Evolutionary conservation across 2,797 vertebrate species (phyloP), one percentile per base, ranked within the genome.

Genomic region (Monodelphis domestica): DNA sequence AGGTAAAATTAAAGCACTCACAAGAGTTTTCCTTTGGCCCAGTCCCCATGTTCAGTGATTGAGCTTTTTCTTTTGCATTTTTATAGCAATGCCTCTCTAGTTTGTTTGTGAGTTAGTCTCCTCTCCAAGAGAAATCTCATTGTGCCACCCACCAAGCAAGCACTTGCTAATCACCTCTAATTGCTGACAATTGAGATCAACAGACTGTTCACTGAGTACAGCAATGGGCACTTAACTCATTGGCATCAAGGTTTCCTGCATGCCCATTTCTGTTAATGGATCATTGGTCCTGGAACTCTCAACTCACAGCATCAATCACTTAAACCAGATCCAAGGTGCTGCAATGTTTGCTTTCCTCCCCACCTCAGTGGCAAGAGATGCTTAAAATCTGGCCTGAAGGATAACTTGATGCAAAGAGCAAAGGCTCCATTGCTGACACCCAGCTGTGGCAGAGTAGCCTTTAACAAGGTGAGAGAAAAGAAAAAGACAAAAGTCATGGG

Each of bases 151-250:
- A 97, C 95, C 91, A 97, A n/a, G 97, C 78, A n/a, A 5, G 0
- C 91, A 94, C 90, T 97, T 95, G 89, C 95, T 98, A 97, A 97
- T 97, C 97, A 97, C 97, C 95, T 95, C 89, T 97, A 97, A 98
- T 97, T 98, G 97, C 94, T 87, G 56, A 88, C 95, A 97, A 93
- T 94, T 97, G 97, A 96, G 95, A 97, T 95, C 91, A 94, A 91
- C 96, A 94, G 78, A 94, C 96, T 97, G 95, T 96, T 97, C 91
- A 89, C 88, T 84, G 95, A 94, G 94, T 95, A 94, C 54, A 33
- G 93, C 0, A 33, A 93, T 91, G 94, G 94, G 95, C 93, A 97
- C 95, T 97, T 97, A 97, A 97, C 96, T 97, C 95, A 57, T 89
- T 94, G 94, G 94, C 94, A 95, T 89, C 70, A 93, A 89, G 91